A percentile compares a stretch with the other conserved stretches of the same genome.
These are phyloP conservation scores for Globia sparganii DNA, from an alignment of 2,888 invertebrate species.

Conservation along the genomic window DNA sequence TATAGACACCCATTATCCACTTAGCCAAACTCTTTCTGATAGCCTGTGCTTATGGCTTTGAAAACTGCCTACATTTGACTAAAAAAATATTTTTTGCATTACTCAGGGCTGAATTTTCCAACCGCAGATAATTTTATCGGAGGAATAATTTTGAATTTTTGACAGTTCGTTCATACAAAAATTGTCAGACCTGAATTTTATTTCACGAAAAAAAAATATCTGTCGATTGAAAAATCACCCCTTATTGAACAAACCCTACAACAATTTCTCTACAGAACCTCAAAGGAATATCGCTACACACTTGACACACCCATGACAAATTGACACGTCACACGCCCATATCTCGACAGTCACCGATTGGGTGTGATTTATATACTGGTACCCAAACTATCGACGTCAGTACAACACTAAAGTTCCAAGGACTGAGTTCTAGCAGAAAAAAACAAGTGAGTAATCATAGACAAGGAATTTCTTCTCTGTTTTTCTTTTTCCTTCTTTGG, in stretches of 20 bases:
- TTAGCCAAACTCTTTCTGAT: neutral
- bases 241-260: neutral
- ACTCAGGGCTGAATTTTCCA: too few species aligned
- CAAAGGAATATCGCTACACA: neutral
- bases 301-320: conserved; percentile 63
- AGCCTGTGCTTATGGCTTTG: neutral
- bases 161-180: too few species aligned
- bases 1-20: neutral
- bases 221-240: too few species aligned
- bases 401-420: conserved; percentile 56
- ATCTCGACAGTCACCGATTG: conserved; percentile 73
- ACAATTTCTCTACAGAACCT: conserved; percentile 54
- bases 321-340: conserved; percentile 69
- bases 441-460: conserved; percentile 51
- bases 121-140: too few species aligned
- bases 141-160: too few species aligned
- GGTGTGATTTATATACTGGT: conserved; percentile 79
- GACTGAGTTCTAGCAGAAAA: conserved; percentile 38
- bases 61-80: neutral
- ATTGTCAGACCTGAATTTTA: too few species aligned
- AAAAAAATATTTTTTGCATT: neutral
- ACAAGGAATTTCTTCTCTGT: neutral
- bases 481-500: neutral
- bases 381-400: conserved; percentile 60
- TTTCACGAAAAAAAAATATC: too few species aligned